Evolutionary conservation across 2,888 invertebrate species (phyloP), one percentile per base, ranked within the genome.

Genomic region (Girardia tigrina): DNA sequence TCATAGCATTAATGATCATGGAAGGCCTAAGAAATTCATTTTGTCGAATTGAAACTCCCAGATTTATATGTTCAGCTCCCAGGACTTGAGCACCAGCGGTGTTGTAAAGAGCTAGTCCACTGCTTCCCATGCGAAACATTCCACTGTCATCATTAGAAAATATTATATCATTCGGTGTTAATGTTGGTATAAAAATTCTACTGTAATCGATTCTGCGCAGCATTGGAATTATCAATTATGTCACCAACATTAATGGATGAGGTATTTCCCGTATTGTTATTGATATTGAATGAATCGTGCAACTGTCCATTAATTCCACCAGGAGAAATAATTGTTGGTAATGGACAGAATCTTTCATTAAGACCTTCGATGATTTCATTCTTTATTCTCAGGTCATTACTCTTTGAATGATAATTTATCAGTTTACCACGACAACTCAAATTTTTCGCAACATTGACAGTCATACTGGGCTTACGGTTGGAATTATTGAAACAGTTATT

Each of bases 371-470:
- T 56, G 4, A 56, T 56, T 16, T 56, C 20, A 56, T 56, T 56
- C 23, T 56, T 56, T 16, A 56, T 8, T 56, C 56, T 56, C n/a
- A 56, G 23, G 23, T 56, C 56, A 12, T 4, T 56, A 56, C n/a
- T 56, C 4, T 6, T 56, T 12, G 8, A 23, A 56, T 56, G 4
- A 23, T 20, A 56, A n/a, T 4, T 56, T 6, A 56, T 56, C 2
- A 56, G n/a, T 56, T 56, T 56, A n/a, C 56, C 56, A 56, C 56
- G 56, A 56, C 56, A 56, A 56, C 56, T 56, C n/a, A 56, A 56
- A 56, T 56, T 56, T 56, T 56, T 56, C n/a, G 56, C 56, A 6
- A 56, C 56, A n/a, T n/a, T 56, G 6, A 56, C 56, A 8, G 56
- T 6, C n/a, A 56, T 6, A 16, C 23, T 56, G n/a, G n/a, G 56